Evolutionary conservation across 2,888 invertebrate species (phyloP), one percentile per base, ranked within the genome.

Genomic region (Ennomos quercinarius): DNA sequence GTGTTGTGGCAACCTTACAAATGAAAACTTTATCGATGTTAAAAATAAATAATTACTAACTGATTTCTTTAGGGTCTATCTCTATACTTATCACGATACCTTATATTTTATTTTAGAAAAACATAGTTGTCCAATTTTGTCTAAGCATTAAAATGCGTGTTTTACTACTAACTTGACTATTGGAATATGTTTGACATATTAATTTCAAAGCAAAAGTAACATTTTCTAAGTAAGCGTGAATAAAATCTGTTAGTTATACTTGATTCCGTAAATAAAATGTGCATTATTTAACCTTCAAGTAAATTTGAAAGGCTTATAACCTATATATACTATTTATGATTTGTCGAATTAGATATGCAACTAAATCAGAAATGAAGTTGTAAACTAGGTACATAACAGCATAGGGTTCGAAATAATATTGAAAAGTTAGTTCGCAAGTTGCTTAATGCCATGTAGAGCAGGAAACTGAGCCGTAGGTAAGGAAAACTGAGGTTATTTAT

Each of bases 191-290:
- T 56, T 3, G 27, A 34, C 6, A 46, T 37, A 11, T 38, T 11
- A 37, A 38, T 34, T 35, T 17, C n/a, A 53, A 13, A 6, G 13
- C 41, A 13, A 13, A 9, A 13, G 41, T 42, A 42, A 9, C 10
- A 27, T 43, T 43, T 27, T 43, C 8, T 43, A 10, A 1, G 27
- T 45, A 11, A 45, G 35, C 35, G 38, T 48, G 42, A 40, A 34
- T 27, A 37, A 37, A 57, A 39, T 46, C 8, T 41, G 41, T 57
- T 46, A 57, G 56, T 11, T 57, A 54, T 41, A 11, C 17, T 49
- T 48, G 8, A 36, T 36, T 36, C 35, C 17, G 44, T 40, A 49
- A 51, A 46, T 41, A 57, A 57, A 43, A 6, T 27, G 27, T 54
- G 40, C 37, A 48, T 17, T 37, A 47, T 40, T 17, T 50, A 57